Evolutionary conservation across 2,797 vertebrate genomes (phyloP).

Genomic region (Okamejei kenojei): DNA sequence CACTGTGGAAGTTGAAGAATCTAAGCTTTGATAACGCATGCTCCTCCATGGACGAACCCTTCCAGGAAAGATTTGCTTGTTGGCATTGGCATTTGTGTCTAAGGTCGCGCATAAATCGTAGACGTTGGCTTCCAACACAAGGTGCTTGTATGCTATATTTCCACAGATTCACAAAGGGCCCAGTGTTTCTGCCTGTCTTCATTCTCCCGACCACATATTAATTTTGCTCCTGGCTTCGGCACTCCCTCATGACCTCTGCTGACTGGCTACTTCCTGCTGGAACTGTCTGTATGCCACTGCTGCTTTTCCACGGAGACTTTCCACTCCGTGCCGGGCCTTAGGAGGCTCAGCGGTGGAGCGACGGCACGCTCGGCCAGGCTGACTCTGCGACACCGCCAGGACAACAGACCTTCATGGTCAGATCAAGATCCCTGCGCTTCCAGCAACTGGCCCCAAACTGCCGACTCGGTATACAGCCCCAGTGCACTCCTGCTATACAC

Average conservation of each 20-base stretch:
- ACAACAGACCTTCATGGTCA: too few species aligned
- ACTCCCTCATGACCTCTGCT: neutral
- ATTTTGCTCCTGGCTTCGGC: constrained; percentile 7
- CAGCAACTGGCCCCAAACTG: too few species aligned
- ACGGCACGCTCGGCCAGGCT: too few species aligned
- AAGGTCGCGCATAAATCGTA: constrained; percentile 13
- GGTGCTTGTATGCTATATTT: constrained; percentile 12
- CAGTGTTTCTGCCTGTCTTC: constrained; percentile 9
- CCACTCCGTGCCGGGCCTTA: neutral
- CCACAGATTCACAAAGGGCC: constrained; percentile 2
- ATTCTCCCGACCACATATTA: neutral
- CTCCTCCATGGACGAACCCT: neutral
- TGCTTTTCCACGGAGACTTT: neutral
- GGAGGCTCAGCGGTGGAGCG: too few species aligned
- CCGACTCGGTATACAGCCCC: too few species aligned
- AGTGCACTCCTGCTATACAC: too few species aligned
- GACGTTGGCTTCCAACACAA: constrained; percentile 14
- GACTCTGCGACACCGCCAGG: too few species aligned
- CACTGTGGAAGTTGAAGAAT: neutral
- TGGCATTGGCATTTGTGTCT: constrained; percentile 16
- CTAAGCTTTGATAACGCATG: neutral
- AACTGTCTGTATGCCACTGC: neutral
- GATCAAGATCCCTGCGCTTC: too few species aligned
- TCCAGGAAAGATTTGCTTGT: neutral
- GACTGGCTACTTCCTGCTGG: neutral